Evolutionary conservation across 2,888 invertebrate genomes (phyloP).

Genomic region (Sussaba pulchella): DNA sequence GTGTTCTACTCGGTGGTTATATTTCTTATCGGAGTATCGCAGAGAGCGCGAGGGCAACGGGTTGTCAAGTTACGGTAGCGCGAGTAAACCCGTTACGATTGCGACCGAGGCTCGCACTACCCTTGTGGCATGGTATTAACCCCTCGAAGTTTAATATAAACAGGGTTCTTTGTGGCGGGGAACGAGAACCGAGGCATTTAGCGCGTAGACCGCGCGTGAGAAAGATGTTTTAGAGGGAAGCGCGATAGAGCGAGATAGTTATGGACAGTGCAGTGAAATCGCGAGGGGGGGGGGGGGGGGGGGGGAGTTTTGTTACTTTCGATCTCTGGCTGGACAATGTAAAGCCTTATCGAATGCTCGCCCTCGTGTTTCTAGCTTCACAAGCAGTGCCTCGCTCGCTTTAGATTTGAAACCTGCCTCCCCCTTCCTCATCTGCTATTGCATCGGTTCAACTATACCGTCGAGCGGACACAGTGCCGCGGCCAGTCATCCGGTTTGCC

Average conservation of each 20-base stretch:
- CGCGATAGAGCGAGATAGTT: slow-evolving; percentile 53
- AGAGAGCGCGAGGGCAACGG: slow-evolving; percentile 78
- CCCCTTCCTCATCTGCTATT: slow-evolving; percentile 1
- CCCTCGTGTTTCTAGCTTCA: slow-evolving; percentile 60
- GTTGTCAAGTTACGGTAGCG: slow-evolving; percentile 79
- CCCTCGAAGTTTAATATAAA: slow-evolving; percentile 82
- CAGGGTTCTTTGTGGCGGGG: slow-evolving; percentile 67
- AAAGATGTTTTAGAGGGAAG: slow-evolving; percentile 51
- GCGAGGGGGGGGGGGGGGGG: background rate
- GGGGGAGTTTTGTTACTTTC: slow-evolving; percentile 36
- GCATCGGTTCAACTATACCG: slow-evolving; percentile 8
- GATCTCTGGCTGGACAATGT: slow-evolving; percentile 60
- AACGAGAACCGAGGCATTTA: slow-evolving; percentile 31
- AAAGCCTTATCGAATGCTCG: slow-evolving; percentile 60
- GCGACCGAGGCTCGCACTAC: background rate
- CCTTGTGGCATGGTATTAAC: slow-evolving; percentile 77
- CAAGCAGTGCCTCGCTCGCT: slow-evolving; percentile 27
- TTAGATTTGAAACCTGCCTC: slow-evolving; percentile 53
- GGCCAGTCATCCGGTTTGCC: slow-evolving; percentile 26
- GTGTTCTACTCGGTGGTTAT: slow-evolving; percentile 18
- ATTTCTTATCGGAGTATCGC: slow-evolving; percentile 81
- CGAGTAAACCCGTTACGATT: slow-evolving; percentile 73
- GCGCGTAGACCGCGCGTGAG: slow-evolving; percentile 13
- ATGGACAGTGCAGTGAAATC: background rate
- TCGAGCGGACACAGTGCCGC: slow-evolving; percentile 1